Conservation (phyloP, 2,797 vertebrate species). For the Enteromius unitaeniatus region DNA sequence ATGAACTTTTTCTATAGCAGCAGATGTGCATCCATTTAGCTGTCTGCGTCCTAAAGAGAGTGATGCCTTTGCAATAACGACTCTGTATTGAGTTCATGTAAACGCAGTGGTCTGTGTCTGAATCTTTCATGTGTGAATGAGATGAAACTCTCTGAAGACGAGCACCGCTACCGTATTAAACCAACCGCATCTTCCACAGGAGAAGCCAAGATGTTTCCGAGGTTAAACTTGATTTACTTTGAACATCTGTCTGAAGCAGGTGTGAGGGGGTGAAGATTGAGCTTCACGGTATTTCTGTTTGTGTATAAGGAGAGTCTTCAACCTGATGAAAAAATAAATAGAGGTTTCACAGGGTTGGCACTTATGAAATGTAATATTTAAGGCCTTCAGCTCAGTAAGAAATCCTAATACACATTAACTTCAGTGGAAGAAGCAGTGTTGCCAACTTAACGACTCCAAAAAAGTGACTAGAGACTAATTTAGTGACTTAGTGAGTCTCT, state of each 20-base stretch:
- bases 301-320: no score
- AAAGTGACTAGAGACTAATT: no score
- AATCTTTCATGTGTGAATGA: neutral
- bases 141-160: neutral
- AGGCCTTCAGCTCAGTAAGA: no score
- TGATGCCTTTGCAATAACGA: neutral
- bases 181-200: conserved; percentile 66
- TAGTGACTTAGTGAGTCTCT: no score
- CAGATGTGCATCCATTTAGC: neutral
- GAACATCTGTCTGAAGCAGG: conserved; percentile 60
- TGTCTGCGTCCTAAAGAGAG: neutral
- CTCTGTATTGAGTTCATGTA: neutral
- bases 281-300: conserved; percentile 9
- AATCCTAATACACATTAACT: no score
- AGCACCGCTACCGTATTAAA: no score
- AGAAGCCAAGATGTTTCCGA: conserved; percentile 27
- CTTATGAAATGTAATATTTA: no score
- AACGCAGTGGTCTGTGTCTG: neutral
- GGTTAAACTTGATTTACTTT: conserved; percentile 59
- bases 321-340: no score
- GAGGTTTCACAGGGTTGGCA: no score
- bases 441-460: no score
- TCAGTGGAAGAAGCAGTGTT: no score
- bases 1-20: neutral
- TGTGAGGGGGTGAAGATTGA: conserved; percentile 39